Evolutionary conservation across 2,888 invertebrate species (phyloP).

Genomic region (Cyaniris semiargus): DNA sequence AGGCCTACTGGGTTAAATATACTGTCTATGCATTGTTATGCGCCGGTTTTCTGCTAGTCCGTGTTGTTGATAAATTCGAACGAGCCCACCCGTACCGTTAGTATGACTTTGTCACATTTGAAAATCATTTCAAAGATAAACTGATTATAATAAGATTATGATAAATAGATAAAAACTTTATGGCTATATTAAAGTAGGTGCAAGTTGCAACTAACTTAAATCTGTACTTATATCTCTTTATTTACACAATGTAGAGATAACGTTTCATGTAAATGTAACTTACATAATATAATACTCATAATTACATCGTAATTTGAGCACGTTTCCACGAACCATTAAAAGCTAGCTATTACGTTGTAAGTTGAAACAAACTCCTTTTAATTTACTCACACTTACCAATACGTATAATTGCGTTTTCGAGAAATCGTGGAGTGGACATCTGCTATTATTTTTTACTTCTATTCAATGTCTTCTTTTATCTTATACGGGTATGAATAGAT

Average conservation of each 20-base stretch:
- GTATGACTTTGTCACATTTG: too few relatives aligned
- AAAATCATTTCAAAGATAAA: too few relatives aligned
- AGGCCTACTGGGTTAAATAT: too few relatives aligned
- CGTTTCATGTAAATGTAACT: neutral
- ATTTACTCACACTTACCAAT: neutral
- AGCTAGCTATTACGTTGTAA: neutral
- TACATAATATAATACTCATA: neutral
- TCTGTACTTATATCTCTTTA: neutral
- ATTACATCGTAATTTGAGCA: neutral
- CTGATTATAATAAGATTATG: too few relatives aligned
- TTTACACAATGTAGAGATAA: neutral
- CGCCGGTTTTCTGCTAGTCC: too few relatives aligned
- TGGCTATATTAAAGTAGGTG: neutral
- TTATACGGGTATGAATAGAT: constrained; percentile 65
- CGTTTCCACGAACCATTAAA: constrained; percentile 3
- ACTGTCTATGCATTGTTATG: too few relatives aligned
- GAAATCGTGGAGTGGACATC: constrained; percentile 68
- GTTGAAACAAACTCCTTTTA: neutral
- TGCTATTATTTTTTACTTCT: constrained; percentile 73
- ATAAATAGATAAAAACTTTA: too few relatives aligned
- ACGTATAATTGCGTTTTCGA: constrained; percentile 73
- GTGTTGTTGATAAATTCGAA: too few relatives aligned
- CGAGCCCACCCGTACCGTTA: too few relatives aligned
- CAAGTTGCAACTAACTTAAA: neutral
- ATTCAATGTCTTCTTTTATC: constrained; percentile 73